Conservation (phyloP, 2,113 vertebrate genomes). For the Ceratotherium simum region DNA sequence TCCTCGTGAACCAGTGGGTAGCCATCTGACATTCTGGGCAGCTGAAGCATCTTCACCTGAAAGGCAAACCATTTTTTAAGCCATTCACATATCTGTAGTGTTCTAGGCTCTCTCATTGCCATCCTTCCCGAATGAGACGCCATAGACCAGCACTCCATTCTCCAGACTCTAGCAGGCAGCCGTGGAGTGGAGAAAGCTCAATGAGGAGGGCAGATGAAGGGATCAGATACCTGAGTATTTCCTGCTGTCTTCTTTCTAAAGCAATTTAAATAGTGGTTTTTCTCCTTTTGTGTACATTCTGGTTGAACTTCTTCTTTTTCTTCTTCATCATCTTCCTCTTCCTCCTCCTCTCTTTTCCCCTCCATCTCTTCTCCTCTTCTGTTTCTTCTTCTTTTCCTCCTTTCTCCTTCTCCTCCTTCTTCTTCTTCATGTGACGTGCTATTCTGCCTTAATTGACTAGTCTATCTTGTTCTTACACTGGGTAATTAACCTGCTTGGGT, state of each 20-base stretch:
- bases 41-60: neutral
- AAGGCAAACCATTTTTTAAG: neutral
- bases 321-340: neutral
- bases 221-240: neutral
- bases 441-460: neutral
- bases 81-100: fast-evolving
- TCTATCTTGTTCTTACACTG: neutral
- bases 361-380: too few species aligned
- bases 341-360: neutral
- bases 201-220: too few species aligned
- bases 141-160: fast-evolving
- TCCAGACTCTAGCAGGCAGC: neutral
- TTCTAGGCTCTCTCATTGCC: neutral
- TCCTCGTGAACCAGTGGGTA: neutral
- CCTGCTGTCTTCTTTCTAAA: neutral
- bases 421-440: neutral
- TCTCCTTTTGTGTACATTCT: neutral
- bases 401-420: fast-evolving
- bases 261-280: neutral
- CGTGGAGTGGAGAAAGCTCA: neutral
- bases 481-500: neutral
- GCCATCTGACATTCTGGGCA: neutral
- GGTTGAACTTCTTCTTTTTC: neutral
- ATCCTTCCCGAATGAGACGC: fast-evolving
- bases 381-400: neutral